These are phyloP conservation scores for Nycticebus coucang DNA, from an alignment of 2,113 vertebrate genomes.

Conservation along the genomic window DNA sequence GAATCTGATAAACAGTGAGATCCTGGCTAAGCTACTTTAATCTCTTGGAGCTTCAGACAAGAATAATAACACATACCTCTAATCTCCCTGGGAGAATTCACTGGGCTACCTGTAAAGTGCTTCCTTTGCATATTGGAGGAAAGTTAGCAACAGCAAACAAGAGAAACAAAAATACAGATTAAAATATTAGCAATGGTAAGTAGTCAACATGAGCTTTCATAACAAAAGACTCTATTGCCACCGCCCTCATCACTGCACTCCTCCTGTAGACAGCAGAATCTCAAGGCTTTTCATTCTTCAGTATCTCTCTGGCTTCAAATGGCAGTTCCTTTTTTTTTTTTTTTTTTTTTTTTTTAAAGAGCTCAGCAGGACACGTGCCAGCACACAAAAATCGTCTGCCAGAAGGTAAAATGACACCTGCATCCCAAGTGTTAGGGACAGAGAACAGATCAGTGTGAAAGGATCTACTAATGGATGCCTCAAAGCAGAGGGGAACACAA, in stretches of 20 bases:
- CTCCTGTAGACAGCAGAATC: neutral
- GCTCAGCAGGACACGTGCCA: neutral
- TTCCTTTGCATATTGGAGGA: neutral
- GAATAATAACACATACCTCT: neutral
- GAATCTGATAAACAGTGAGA: neutral
- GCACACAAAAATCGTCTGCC: neutral
- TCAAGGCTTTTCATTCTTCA: neutral
- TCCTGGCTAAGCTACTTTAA: neutral
- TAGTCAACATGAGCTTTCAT: neutral
- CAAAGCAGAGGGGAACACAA: neutral
- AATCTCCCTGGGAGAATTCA: neutral
- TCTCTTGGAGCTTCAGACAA: neutral
- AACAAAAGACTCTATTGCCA: neutral
- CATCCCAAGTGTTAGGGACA: neutral
- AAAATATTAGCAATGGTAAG: neutral
- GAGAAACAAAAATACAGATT: neutral
- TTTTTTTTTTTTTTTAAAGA: conserved; percentile 49
- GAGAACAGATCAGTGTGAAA: neutral
- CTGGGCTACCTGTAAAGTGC: neutral
- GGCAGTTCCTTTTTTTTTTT: conserved; percentile 15
- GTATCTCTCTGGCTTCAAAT: neutral
- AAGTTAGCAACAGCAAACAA: neutral
- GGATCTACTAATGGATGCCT: neutral
- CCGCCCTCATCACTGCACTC: neutral
- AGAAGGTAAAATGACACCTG: neutral